Evolutionary conservation across 2,888 invertebrate genomes (phyloP).

Genomic region (Deilephila porcellus): DNA sequence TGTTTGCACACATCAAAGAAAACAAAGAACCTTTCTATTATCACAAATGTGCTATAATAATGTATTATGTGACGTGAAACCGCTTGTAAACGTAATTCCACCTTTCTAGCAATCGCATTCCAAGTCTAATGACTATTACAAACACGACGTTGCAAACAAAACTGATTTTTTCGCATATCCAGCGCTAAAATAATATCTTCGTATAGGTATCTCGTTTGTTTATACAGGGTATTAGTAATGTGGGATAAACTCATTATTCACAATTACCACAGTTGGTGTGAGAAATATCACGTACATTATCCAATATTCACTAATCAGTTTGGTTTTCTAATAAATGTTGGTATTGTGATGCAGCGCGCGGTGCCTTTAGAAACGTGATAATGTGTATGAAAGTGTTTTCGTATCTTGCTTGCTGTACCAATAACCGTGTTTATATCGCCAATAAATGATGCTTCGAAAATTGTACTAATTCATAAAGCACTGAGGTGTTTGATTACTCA

Average conservation of each 20-base stretch:
- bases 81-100: neutral
- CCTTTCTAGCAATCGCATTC: conserved; percentile 20
- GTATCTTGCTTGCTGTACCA: neutral
- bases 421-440: too few species aligned
- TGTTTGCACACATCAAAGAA: neutral
- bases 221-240: conserved; percentile 54
- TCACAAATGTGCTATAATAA: neutral
- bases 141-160: conserved; percentile 51
- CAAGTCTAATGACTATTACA: conserved; percentile 42
- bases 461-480: neutral
- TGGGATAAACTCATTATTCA: conserved; percentile 63
- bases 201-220: conserved; percentile 51
- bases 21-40: neutral
- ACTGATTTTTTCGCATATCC: conserved; percentile 35
- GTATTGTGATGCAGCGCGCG: neutral
- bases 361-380: conserved; percentile 12
- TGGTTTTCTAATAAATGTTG: conserved; percentile 35
- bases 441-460: neutral
- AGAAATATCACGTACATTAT: conserved; percentile 43
- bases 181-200: conserved; percentile 36
- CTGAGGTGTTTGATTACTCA: neutral
- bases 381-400: conserved; percentile 22
- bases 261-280: conserved; percentile 51
- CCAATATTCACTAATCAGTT: conserved; percentile 37
- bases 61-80: neutral